Evolutionary conservation across 2,888 invertebrate genomes (phyloP).

Genomic region (Aquatica leii): DNA sequence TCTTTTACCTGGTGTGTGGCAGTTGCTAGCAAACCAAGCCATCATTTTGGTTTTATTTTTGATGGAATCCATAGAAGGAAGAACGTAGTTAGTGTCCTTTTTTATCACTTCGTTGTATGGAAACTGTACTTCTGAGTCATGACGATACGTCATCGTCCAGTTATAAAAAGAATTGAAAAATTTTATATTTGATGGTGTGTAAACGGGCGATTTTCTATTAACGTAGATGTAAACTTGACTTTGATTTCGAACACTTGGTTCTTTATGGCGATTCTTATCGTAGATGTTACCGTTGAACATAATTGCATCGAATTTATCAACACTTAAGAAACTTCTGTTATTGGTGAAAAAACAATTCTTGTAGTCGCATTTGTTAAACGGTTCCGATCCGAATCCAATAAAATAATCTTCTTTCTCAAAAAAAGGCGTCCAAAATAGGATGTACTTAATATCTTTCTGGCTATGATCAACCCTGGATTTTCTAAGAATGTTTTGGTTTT

Average conservation of each 20-base stretch:
- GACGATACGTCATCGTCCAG: constrained; percentile 66
- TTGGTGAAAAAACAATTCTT: constrained; percentile 61
- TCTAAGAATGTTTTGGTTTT: no score
- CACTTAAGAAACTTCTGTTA: constrained; percentile 52
- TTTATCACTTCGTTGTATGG: constrained; percentile 54
- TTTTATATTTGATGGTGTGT: constrained; percentile 38
- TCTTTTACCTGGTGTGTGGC: constrained; percentile 60
- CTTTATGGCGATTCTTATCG: constrained; percentile 30
- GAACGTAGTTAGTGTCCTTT: no score
- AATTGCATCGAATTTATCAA: constrained; percentile 63
- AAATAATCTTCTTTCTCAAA: constrained; percentile 40
- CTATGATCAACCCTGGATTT: no score
- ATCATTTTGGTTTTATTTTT: no score
- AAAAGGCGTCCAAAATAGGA: constrained; percentile 48
- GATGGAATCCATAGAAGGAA: no score
- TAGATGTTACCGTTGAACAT: constrained; percentile 62
- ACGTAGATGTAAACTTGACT: constrained; percentile 64
- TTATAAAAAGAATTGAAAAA: no score
- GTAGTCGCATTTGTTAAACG: constrained; percentile 53
- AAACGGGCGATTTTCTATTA: constrained; percentile 60
- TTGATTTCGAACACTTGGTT: constrained; percentile 56
- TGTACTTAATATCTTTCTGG: no score
- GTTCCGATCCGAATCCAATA: constrained; percentile 41
- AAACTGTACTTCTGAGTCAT: constrained; percentile 53
- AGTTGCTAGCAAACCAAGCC: constrained; percentile 68